phyloP scores from a whole-genome alignment of 2,797 vertebrate species.

The Mastacembelus armatus region DNA sequence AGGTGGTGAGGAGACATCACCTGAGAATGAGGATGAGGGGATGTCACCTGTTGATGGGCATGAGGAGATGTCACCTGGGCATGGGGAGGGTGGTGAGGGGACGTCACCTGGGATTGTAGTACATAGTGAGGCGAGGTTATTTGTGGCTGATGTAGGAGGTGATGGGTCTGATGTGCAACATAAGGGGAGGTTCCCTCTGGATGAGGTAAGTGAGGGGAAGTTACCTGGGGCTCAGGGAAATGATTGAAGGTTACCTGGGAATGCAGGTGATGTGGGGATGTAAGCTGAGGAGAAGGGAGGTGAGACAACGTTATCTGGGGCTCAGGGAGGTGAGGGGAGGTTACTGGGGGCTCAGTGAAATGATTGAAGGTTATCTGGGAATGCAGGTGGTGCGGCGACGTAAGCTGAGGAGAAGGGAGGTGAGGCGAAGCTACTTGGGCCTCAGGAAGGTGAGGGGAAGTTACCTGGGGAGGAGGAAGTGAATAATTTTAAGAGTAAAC shows the following conservation, averaged over 20 bases:
- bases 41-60: constrained; percentile 4
- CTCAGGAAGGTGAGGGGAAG: not conserved
- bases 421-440: not conserved
- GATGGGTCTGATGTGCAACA: too few species aligned
- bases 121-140: constrained; percentile 6
- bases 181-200: not conserved
- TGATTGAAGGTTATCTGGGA: too few species aligned
- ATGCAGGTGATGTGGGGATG: not conserved
- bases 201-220: not conserved
- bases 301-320: constrained; percentile 7
- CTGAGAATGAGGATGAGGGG: constrained; percentile 1
- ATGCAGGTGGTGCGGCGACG: not conserved
- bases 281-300: too few species aligned
- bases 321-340: not conserved
- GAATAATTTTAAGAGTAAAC: too few species aligned
- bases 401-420: too few species aligned
- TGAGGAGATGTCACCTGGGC: constrained; percentile 4
- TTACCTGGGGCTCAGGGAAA: too few species aligned
- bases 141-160: not conserved
- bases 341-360: too few species aligned
- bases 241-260: too few species aligned
- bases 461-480: not conserved
- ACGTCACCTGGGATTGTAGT: not conserved
- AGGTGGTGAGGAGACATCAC: constrained; percentile 4
- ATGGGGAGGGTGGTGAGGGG: constrained; percentile 8